Evolutionary conservation across 2,888 invertebrate species (phyloP).

Genomic region (Miltochrista miniata): DNA sequence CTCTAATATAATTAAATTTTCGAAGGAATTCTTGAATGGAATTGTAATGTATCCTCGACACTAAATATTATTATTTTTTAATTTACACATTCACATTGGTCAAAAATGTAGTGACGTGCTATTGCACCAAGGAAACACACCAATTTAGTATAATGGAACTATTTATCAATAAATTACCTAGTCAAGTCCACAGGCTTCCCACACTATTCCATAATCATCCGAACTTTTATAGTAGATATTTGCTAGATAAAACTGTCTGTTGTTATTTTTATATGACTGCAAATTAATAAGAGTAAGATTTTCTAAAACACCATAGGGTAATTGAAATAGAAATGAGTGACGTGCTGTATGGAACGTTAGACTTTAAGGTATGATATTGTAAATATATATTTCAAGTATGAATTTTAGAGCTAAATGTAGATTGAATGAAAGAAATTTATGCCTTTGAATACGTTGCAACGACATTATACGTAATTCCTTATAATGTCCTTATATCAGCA

Average conservation of each 20-base stretch:
- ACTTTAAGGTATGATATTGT: conserved; percentile 35
- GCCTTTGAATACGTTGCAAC: conserved; percentile 19
- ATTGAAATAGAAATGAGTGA: conserved; percentile 41
- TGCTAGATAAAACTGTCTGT: conserved; percentile 76
- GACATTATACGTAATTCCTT: conserved; percentile 14
- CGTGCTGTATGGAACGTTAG: conserved; percentile 32
- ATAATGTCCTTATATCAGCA: conserved; percentile 9
- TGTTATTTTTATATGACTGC: conserved; percentile 83
- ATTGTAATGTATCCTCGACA: conserved; percentile 51
- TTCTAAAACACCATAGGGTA: conserved; percentile 77
- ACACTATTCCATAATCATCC: conserved; percentile 67
- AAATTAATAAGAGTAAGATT: conserved; percentile 77
- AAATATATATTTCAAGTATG: conserved; percentile 36
- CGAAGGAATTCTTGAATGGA: conserved; percentile 77
- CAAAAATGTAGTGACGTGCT: conserved; percentile 77
- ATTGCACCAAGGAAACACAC: conserved; percentile 81
- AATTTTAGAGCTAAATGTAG: conserved; percentile 33
- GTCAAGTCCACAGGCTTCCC: conserved; percentile 74
- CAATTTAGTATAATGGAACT: conserved; percentile 67
- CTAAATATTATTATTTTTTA: conserved; percentile 60
- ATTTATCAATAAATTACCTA: conserved; percentile 60
- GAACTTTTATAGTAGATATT: conserved; percentile 75
- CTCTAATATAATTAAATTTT: conserved; percentile 30
- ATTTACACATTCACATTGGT: conserved; percentile 60
- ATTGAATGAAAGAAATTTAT: conserved; percentile 11